A percentile compares a stretch with the other conserved stretches of the same genome.
phyloP scores from a whole-genome alignment of 2,888 invertebrate genomes.

The Pilophorus perplexus region DNA sequence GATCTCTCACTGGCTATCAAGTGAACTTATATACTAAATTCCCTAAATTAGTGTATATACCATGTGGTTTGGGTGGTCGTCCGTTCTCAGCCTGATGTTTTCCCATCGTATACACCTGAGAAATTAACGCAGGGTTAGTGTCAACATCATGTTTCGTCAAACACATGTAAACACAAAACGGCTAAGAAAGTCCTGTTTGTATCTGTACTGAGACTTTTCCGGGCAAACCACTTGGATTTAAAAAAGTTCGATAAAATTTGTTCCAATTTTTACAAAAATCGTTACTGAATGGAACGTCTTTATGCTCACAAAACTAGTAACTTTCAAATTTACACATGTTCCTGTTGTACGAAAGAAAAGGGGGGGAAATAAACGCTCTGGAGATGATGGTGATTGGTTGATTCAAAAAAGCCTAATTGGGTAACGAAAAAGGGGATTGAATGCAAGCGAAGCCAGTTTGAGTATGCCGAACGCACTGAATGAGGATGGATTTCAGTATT shows the following conservation, averaged over 20 bases:
- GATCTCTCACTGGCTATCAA: too few relatives aligned
- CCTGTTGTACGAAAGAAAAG: too few relatives aligned
- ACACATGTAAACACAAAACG: constrained; percentile 37
- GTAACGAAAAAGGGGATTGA: too few relatives aligned
- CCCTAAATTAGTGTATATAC: constrained; percentile 38
- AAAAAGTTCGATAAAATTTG: not conserved
- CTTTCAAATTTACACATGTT: too few relatives aligned
- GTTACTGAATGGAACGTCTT: too few relatives aligned
- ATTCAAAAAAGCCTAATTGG: too few relatives aligned
- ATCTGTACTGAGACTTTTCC: not conserved
- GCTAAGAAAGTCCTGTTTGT: not conserved
- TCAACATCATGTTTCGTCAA: constrained; percentile 37
- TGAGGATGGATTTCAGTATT: too few relatives aligned
- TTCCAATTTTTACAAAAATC: too few relatives aligned
- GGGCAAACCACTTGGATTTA: not conserved
- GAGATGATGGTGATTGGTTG: constrained; percentile 6
- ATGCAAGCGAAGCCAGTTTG: too few relatives aligned
- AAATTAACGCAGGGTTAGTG: constrained; percentile 38
- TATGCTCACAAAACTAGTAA: too few relatives aligned
- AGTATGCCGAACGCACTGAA: too few relatives aligned
- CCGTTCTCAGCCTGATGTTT: constrained; percentile 36
- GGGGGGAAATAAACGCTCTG: constrained; percentile 10
- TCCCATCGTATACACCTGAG: constrained; percentile 35
- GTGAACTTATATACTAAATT: too few relatives aligned
- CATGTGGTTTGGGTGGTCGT: constrained; percentile 37